Evolutionary conservation across 2,113 vertebrate species (phyloP).

Genomic region (Labeo rohita): DNA sequence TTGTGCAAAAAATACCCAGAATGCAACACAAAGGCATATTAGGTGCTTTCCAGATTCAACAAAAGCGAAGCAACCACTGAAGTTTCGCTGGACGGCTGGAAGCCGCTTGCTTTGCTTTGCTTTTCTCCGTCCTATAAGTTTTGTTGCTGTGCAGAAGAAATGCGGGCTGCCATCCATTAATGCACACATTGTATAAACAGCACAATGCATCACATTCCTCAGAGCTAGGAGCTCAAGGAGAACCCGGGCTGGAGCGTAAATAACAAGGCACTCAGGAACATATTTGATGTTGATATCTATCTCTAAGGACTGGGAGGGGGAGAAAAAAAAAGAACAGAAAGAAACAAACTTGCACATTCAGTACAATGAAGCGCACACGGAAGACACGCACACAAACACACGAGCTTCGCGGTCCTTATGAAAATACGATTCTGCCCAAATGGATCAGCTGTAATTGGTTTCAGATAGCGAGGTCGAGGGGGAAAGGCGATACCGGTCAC

Average conservation of each 20-base stretch:
- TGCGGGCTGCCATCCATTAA: conserved; percentile 92
- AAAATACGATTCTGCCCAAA: conserved; percentile 98
- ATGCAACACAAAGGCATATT: conserved; percentile 24
- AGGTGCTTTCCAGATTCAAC: conserved; percentile 39
- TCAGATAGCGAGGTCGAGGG: conserved; percentile 95
- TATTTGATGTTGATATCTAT: conserved; percentile 99
- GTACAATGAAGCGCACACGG: not conserved
- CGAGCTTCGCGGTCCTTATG: conserved; percentile 89
- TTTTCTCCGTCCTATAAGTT: conserved; percentile 29
- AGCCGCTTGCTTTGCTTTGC: conserved; percentile 70
- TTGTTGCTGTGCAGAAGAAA: conserved; percentile 95
- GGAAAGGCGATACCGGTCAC: conserved; percentile 94
- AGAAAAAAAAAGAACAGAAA: conserved; percentile 64
- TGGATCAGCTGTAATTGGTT: conserved; percentile 99
- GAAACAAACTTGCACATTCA: conserved; percentile 38
- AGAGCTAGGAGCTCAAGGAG: conserved; percentile 88
- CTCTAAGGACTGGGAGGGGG: conserved; percentile 83
- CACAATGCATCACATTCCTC: conserved; percentile 98
- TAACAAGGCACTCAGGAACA: conserved; percentile 99
- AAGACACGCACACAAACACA: conserved; percentile 40
- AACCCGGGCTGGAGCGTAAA: conserved; percentile 91
- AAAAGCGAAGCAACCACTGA: conserved; percentile 23
- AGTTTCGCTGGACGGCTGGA: conserved; percentile 41
- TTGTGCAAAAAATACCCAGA: not conserved
- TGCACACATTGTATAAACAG: conserved; percentile 97